Evolutionary conservation across 1,140 invertebrate species (phyloP), one percentile per base, ranked within the genome.

Genomic region (Kradibia gibbosae): DNA sequence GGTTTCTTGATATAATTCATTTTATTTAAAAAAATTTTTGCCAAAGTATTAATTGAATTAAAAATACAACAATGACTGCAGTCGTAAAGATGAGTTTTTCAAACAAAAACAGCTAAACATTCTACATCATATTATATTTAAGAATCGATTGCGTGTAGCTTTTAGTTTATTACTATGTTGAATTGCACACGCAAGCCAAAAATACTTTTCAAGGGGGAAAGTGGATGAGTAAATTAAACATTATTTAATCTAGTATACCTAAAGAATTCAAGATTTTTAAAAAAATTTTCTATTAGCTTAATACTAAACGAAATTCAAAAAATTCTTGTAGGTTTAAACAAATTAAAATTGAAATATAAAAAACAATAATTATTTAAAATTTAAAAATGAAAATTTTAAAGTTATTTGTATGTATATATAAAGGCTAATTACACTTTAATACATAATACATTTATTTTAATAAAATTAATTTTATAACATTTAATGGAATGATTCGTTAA

Each of bases 91-190:
- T n/a, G n/a, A n/a, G n/a, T n/a, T n/a, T n/a, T n/a, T n/a, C n/a
- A n/a, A n/a, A n/a, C n/a, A n/a, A n/a, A n/a, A 57, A 57, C 55
- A 57, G 25, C 25, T 5, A 57, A 25, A 57, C 5, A 57, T 20
- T 3, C 13, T 45, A 53, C 10, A 15, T 28, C 55, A 53, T 57
- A 22, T 22, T 57, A 57, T 13, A 57, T 57, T 57, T 5, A 28
- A 57, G 25, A 22, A 25, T 57, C 22, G 28, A 25, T 57, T 25
- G 55, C 55, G 55, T 57, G 57, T 28, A 36, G 11, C 15, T 65
- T 65, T 65, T 65, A 65, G 60, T 65, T 65, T 65, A 36, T 65
- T 65, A 3, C 60, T n/a, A 65, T 20, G 4, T 5, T 62, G 20
- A 65, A 65, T 36, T 36, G 15, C 20, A 36, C 31, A 36, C 20